Base-by-base conservation (phyloP, 1,140 invertebrate species). In the Papilio dardanus region DNA sequence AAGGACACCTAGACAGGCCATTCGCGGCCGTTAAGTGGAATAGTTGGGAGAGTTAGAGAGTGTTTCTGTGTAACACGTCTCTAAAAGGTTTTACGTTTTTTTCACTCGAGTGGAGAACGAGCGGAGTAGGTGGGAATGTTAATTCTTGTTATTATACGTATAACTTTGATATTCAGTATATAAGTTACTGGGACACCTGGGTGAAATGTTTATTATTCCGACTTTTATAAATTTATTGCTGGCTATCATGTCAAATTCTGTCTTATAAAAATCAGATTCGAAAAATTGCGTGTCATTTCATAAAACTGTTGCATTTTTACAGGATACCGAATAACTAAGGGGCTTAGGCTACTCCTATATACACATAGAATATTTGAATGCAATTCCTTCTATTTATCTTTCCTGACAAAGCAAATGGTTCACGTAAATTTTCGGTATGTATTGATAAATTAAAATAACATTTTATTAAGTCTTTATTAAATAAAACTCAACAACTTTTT, bases 401-500 rank as follows among this genome's bases (percentile, higher is more conserved):
- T 37, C 3, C n/a, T 50, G 16, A 19, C 16, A 50, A 50, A 21
- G 6, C 3, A 50, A n/a, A n/a, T 50, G n/a, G 2, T 50, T 67
- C 16, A 3, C 16, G 33, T 10, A 7, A 4, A 7, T 67, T 35
- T 14, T 35, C n/a, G n/a, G n/a, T n/a, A 14, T 28, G 24, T 24
- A 69, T 30, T 58, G 8, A 73, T 58, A 73, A 58, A 73, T 73
- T 35, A 31, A 73, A 73, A 14, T 31, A 73, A 73, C 42, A 12
- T 68, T 74, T 40, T 78, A 80, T 83, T 79, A 76, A 31, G 62
- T 76, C 79, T 92, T 90, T 88, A 90, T 90, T 89, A 89, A 84
- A 88, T 83, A 88, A 92, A 92, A 92, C 82, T 92, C 90, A 92
- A 92, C 90, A 91, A 90, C 86, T 81, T 83, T 83, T 83, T 84